Conservation (phyloP, 2,113 vertebrate genomes). For the Anas platyrhynchos region DNA sequence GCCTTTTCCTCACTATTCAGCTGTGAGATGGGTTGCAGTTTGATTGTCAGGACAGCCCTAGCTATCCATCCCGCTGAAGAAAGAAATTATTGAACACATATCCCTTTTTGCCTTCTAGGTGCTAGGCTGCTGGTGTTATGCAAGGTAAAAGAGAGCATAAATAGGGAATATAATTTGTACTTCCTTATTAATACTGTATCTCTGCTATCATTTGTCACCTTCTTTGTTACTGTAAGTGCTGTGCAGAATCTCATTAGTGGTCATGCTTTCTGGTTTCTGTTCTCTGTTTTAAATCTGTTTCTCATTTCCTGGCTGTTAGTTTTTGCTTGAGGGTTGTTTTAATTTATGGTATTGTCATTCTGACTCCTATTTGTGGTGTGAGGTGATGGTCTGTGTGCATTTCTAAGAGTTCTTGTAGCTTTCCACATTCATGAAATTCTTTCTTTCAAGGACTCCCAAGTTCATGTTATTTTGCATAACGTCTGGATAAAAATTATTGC, state of each 20-base stretch:
- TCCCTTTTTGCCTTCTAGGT: neutral
- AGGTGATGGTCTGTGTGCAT: conserved; percentile 28
- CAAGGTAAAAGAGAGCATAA: conserved; percentile 35
- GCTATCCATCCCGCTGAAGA: neutral
- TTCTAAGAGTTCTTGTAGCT: conserved; percentile 35
- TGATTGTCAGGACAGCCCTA: neutral
- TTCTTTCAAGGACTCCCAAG: conserved; percentile 35
- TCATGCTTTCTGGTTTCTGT: conserved; percentile 68
- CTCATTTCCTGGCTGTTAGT: conserved; percentile 57
- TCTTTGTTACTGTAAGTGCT: conserved; percentile 57
- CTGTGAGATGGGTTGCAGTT: neutral
- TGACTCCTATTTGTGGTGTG: conserved; percentile 47
- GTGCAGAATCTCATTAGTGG: conserved; percentile 61
- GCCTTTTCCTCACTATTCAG: neutral
- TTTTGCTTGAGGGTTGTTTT: conserved; percentile 60
- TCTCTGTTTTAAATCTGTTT: conserved; percentile 62
- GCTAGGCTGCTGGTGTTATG: neutral
- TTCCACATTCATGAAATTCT: conserved; percentile 36
- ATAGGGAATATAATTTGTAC: conserved; percentile 33
- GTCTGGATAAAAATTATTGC: conserved; percentile 24
- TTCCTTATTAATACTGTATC: conserved; percentile 48
- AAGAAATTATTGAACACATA: neutral
- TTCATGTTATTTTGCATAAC: conserved; percentile 51
- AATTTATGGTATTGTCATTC: conserved; percentile 64
- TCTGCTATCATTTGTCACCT: conserved; percentile 53